Conservation (phyloP, 2,113 vertebrate genomes). For the Osmerus eperlanus region DNA sequence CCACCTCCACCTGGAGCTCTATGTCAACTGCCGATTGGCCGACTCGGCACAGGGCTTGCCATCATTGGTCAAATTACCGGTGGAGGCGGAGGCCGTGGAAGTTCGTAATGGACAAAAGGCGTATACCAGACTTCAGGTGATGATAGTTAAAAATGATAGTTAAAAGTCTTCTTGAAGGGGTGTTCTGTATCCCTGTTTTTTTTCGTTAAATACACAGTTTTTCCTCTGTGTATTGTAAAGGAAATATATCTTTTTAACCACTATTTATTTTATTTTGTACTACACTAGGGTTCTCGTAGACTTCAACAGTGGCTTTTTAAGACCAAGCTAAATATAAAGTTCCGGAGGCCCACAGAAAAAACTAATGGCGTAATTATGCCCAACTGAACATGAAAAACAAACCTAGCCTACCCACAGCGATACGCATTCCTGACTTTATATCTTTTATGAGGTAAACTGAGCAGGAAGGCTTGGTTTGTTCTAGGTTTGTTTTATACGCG, state of each 20-base stretch:
- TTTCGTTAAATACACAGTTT: no score
- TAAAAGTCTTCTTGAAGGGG: no score
- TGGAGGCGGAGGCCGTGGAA: constrained; percentile 72
- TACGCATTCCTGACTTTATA: background rate
- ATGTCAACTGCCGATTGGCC: constrained; percentile 79
- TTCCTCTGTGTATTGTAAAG: background rate
- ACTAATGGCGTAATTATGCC: background rate
- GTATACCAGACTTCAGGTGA: constrained; percentile 80
- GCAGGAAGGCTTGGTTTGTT: no score
- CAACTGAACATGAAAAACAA: background rate
- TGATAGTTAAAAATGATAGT: background rate
- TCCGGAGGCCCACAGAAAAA: background rate
- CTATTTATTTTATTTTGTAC: background rate
- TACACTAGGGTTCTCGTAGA: background rate
- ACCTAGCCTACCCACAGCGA: background rate
- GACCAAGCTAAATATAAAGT: background rate
- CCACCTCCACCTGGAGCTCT: constrained; percentile 75
- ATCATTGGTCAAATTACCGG: constrained; percentile 69
- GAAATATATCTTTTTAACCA: no score
- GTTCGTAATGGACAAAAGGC: constrained; percentile 75
- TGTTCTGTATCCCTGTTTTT: no score
- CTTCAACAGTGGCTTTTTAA: background rate
- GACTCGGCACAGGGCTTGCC: constrained; percentile 80
- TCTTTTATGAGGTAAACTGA: background rate
- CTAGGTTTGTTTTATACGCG: background rate